Base-by-base conservation (phyloP, 2,888 invertebrate species). In the Pyralis farinalis region DNA sequence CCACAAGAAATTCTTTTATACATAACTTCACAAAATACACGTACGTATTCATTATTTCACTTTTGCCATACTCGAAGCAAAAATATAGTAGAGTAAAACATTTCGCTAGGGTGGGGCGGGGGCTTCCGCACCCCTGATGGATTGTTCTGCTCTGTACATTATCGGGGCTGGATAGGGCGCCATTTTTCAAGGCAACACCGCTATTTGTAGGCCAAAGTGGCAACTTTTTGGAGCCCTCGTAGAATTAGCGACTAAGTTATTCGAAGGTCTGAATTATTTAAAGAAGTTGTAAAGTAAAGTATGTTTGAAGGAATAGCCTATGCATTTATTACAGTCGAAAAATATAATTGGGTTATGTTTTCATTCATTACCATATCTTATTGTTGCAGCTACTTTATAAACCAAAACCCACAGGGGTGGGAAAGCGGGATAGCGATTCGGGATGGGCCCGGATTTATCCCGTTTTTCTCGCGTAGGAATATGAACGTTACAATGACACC, bases 111-210 rank as follows among this genome's bases (percentile, higher is more conserved):
- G 39, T 21, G 37, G 34, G 35, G 46, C 41, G 40, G 42, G 40
- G 43, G 46, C 38, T 48, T 44, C 54, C 52, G 48, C 40, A 42
- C 41, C 43, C 30, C 50, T 58, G 58, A 58, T 58, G 71, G 74
- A 76, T 79, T 65, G 71, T 68, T 63, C 63, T 53, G 64, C 65
- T 62, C 55, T 60, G 67, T 69, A 72, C 73, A 77, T 79, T 81
- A 81, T 77, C 78, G 70, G 72, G 54, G 61, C 59, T 60, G 63
- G 64, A 59, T 64, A 63, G 55, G 61, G 59, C 47, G 67, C 71
- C 61, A 80, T 80, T 80, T 78, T 75, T 79, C 80, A 77, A 66
- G 58, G 59, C 65, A 65, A 69, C 69, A 61, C 56, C 56, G 65
- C 68, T 60, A 63, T 67, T 70, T 63, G 69, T 61, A 63, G 61